A percentile compares a stretch with the other conserved stretches of the same genome.
phyloP scores from a whole-genome alignment of 2,888 invertebrate species.

The Acronicta leporina region DNA sequence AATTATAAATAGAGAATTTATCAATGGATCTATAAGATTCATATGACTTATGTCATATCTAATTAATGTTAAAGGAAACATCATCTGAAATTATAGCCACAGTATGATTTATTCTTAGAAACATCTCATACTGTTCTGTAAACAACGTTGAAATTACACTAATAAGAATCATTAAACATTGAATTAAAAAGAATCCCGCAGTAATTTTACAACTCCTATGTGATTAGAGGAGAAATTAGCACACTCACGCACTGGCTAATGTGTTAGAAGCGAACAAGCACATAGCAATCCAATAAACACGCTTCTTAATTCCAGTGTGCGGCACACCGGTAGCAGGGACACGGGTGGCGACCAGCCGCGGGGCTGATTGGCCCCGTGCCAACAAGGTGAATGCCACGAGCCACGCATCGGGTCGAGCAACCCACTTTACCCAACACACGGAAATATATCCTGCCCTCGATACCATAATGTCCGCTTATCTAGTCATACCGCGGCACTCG shows the following conservation, averaged over 20 bases:
- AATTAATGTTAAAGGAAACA: conserved; percentile 10
- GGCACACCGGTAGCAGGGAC: conserved; percentile 53
- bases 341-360: conserved; percentile 61
- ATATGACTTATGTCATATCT: too few relatives aligned
- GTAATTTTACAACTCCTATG: conserved; percentile 46
- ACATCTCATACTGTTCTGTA: too few relatives aligned
- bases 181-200: conserved; percentile 45
- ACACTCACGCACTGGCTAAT: conserved; percentile 55
- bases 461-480: conserved; percentile 66
- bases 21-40: not conserved
- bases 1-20: not conserved
- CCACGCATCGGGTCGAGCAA: conserved; percentile 79
- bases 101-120: not conserved
- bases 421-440: conserved; percentile 81
- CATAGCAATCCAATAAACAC: conserved; percentile 56
- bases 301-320: conserved; percentile 54
- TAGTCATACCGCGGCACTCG: conserved; percentile 57
- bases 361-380: conserved; percentile 75
- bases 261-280: conserved; percentile 53
- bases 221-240: conserved; percentile 54
- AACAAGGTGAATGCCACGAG: conserved; percentile 89
- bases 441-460: conserved; percentile 69
- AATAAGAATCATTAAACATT: conserved; percentile 45
- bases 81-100: conserved; percentile 18
- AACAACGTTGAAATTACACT: conserved; percentile 12